Percentiles rank a stretch among this genome's conserved stretches.
These are phyloP conservation scores for Lepidurus apus DNA, from an alignment of 1,140 invertebrate species.

Conservation along the genomic window DNA sequence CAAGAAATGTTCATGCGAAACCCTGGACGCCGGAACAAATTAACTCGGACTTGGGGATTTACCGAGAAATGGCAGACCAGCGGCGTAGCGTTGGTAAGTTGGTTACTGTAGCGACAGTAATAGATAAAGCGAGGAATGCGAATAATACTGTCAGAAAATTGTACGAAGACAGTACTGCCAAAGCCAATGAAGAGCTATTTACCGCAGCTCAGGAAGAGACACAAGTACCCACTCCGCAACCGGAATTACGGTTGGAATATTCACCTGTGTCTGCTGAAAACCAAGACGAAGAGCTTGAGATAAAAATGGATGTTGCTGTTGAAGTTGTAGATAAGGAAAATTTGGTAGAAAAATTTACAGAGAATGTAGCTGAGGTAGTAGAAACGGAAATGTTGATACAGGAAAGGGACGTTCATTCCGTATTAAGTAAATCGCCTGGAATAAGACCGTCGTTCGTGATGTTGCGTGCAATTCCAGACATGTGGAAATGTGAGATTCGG, in stretches of 20 bases:
- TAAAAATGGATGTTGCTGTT: not conserved
- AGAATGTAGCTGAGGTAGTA: not conserved
- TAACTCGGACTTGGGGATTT: not conserved
- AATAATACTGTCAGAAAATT: not conserved
- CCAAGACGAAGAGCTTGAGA: too few relatives aligned
- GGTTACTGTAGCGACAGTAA: not conserved
- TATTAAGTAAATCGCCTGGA: not conserved
- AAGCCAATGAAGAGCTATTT: not conserved
- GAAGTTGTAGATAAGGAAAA: not conserved
- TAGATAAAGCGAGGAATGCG: not conserved
- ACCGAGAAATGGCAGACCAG: not conserved
- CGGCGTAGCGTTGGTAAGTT: not conserved
- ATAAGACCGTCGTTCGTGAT: not conserved
- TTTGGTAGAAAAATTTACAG: not conserved
- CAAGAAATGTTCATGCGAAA: not conserved
- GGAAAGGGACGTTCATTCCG: not conserved
- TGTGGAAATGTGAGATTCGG: not conserved
- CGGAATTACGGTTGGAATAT: too few relatives aligned
- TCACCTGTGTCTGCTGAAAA: too few relatives aligned
- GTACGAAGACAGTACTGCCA: not conserved
- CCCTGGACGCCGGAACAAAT: not conserved
- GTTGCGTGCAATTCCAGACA: not conserved
- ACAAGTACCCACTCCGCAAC: not conserved
- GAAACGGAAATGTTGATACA: not conserved
- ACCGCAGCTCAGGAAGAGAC: not conserved